Evolutionary conservation across 2,888 invertebrate genomes (phyloP), one percentile per base, ranked within the genome.

Genomic region (Mycalesis mineus): DNA sequence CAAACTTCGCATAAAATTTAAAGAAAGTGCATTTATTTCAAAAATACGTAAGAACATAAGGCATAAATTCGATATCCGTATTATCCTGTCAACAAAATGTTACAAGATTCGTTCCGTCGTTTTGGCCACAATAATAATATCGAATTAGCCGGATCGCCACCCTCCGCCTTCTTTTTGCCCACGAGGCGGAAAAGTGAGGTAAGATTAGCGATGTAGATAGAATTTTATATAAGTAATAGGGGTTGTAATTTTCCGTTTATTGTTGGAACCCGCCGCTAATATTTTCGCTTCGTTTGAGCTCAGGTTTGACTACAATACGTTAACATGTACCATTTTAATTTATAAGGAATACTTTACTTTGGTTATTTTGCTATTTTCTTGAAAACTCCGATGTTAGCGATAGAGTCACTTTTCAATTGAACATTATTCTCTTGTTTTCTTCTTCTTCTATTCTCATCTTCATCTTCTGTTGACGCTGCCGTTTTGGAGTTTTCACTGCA

Each of bases 61-160:
- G n/a, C 13, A 29, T 51, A 15, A 29, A 40, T 22, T 9, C 11
- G 28, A 22, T 22, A 22, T 22, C 22, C 5, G 22, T 22, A 22
- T 39, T 39, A 29, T 28, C 33, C 33, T 56, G 50, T 47, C 42
- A 57, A 57, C 66, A 65, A 74, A n/a, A 72, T 71, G 71, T 70
- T 70, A 68, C 61, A 64, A 64, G 73, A 79, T 78, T 78, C 71
- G 71, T 78, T 76, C 75, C 77, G 73, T 73, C 77, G 68, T 77
- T 82, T 82, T 75, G 71, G 71, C 73, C 73, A 72, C 77, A 74
- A 77, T 79, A 78, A 77, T 79, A 79, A 82, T 79, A 82, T 77
- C 71, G 72, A 77, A 81, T 84, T 80, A 83, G 69, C 65, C 78
- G 78, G 70, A 68, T 73, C 74, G 68, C 73, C 78, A 73, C 81